phyloP scores from a whole-genome alignment of 1,140 invertebrate species.

The Drosophila albomicans region DNA sequence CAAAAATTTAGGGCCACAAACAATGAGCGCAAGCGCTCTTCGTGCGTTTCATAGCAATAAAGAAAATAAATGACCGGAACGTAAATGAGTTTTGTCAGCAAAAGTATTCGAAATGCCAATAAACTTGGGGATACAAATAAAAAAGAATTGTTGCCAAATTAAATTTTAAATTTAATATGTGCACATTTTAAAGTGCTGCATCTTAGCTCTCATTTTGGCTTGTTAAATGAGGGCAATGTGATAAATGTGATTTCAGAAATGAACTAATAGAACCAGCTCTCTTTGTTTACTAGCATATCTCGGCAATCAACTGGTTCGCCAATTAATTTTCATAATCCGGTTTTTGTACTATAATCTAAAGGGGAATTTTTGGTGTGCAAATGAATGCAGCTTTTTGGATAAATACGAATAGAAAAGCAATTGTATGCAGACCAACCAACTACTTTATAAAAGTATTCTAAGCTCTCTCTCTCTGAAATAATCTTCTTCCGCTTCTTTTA shows the following conservation, averaged over 20 bases:
- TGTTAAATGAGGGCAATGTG: not conserved
- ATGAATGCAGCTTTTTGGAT: conserved; percentile 56
- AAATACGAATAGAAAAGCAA: conserved; percentile 39
- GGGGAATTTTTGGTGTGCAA: conserved; percentile 17
- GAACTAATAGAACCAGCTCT: not conserved
- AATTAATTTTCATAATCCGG: conserved; percentile 61
- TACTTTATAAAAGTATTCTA: conserved; percentile 9
- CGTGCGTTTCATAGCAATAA: conserved; percentile 23
- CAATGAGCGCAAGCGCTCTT: conserved; percentile 7
- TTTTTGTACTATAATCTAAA: not conserved
- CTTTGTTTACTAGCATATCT: not conserved
- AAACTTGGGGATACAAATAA: conserved; percentile 2
- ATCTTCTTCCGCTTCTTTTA: conserved; percentile 15
- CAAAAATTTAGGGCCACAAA: conserved; percentile 39
- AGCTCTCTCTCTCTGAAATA: conserved; percentile 11
- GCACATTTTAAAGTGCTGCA: not conserved
- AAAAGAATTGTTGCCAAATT: not conserved
- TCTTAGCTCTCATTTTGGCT: not conserved
- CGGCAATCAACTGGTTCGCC: not conserved
- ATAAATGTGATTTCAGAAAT: not conserved
- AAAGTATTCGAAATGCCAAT: conserved; percentile 18
- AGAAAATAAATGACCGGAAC: conserved; percentile 43
- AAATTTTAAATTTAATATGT: not conserved
- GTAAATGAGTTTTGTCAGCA: conserved; percentile 35
- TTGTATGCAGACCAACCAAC: not conserved